phyloP scores from a whole-genome alignment of 92 coral and sea anemone genomes.

The Chrysogorgia sp. region DNA sequence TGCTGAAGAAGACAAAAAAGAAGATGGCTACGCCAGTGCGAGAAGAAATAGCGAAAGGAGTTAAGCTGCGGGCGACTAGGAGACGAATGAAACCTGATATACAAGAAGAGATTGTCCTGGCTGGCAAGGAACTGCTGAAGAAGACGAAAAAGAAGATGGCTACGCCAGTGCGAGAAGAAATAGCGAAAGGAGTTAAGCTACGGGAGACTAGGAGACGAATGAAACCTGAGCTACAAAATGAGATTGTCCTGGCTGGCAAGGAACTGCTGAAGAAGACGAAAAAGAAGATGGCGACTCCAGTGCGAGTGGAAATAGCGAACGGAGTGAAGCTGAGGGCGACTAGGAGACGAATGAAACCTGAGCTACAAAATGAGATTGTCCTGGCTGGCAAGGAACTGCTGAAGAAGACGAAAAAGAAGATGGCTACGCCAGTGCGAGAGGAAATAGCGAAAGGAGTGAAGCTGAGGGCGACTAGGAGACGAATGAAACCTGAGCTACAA shows the following conservation, averaged over 20 bases:
- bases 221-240: conserved; percentile 67
- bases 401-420: conserved; percentile 61
- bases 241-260: conserved; percentile 63
- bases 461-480: no score
- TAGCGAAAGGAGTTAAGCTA: conserved; percentile 62
- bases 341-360: conserved; percentile 63
- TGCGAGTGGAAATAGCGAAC: conserved; percentile 58
- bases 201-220: conserved; percentile 63
- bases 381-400: background rate
- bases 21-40: conserved; percentile 62
- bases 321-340: conserved; percentile 56
- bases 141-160: conserved; percentile 66
- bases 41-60: conserved; percentile 65
- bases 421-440: conserved; percentile 63
- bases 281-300: conserved; percentile 64
- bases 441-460: no score
- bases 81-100: conserved; percentile 64
- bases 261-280: conserved; percentile 59
- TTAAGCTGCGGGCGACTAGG: conserved; percentile 63
- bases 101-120: conserved; percentile 64
- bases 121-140: conserved; percentile 42
- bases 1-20: conserved; percentile 58
- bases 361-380: conserved; percentile 58
- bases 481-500: no score
- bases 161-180: conserved; percentile 60